These are phyloP conservation scores for Dione juno DNA, from an alignment of 2,888 invertebrate genomes.

Conservation along the genomic window DNA sequence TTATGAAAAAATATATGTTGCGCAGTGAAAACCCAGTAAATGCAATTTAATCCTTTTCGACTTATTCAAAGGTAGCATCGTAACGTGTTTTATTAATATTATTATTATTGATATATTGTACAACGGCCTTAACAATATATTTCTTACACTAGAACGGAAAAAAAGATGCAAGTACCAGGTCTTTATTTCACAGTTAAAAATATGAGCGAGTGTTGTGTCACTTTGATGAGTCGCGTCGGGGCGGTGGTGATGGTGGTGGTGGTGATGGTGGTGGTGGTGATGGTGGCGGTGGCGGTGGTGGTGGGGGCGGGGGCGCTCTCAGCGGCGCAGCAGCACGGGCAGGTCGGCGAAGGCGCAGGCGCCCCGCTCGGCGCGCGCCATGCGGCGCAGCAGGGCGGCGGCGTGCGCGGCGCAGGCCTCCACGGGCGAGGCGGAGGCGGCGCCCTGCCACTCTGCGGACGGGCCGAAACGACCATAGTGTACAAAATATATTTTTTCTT, in stretches of 20 bases:
- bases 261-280: constrained; percentile 55
- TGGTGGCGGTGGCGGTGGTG: constrained; percentile 45
- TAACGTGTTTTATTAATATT: constrained; percentile 13
- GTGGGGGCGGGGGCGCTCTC: constrained; percentile 77
- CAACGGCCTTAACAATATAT: constrained; percentile 12
- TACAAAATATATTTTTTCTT: too few species aligned
- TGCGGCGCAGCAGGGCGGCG: constrained; percentile 92
- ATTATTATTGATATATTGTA: constrained; percentile 19
- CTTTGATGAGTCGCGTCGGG: constrained; percentile 21
- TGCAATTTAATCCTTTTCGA: neutral
- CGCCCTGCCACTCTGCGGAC: constrained; percentile 91
- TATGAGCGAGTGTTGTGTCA: too few species aligned
- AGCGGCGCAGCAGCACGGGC: constrained; percentile 90
- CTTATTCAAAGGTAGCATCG: constrained; percentile 1
- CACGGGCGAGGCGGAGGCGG: constrained; percentile 95
- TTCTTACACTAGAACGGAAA: constrained; percentile 12
- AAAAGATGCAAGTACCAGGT: constrained; percentile 5
- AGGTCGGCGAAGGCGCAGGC: constrained; percentile 98
- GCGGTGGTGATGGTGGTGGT: constrained; percentile 52
- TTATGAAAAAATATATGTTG: too few species aligned
- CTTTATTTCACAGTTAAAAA: neutral
- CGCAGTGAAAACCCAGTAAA: constrained; percentile 8
- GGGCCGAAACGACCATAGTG: too few species aligned
- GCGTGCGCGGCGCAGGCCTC: constrained; percentile 97
- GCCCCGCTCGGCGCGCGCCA: constrained; percentile 95